phyloP scores from a whole-genome alignment of 2,797 vertebrate genomes.

The Apogon hyalosoma region DNA sequence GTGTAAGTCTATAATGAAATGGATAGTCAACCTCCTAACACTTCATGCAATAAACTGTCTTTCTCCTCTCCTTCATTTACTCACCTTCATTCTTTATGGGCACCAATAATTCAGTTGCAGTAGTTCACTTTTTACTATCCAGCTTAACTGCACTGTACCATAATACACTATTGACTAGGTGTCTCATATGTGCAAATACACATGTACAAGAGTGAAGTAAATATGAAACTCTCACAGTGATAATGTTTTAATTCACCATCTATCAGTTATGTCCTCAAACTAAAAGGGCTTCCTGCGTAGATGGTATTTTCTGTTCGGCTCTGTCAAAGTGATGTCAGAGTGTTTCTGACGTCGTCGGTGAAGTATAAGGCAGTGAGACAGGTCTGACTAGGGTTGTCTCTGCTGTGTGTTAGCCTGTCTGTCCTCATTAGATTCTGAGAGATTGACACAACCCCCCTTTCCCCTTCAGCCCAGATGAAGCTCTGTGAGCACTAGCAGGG shows the following conservation, averaged over 20 bases:
- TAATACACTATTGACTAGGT: slow-evolving; percentile 62
- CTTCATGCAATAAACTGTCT: slow-evolving; percentile 15
- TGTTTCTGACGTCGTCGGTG: slow-evolving; percentile 15
- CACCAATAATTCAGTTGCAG: slow-evolving; percentile 26
- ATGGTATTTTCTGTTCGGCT: slow-evolving; percentile 1
- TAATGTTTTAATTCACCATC: slow-evolving; percentile 19
- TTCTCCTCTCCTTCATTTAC: slow-evolving; percentile 2
- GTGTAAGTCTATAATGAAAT: slow-evolving; percentile 14
- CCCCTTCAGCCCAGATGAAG: slow-evolving; percentile 43
- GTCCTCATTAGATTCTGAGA: slow-evolving; percentile 71
- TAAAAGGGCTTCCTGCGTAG: neutral
- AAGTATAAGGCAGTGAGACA: slow-evolving; percentile 43
- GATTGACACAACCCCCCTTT: slow-evolving; percentile 59
- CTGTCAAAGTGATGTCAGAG: slow-evolving; percentile 16
- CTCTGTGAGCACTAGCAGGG: slow-evolving; percentile 46
- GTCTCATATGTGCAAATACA: slow-evolving; percentile 50
- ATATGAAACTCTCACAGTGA: slow-evolving; percentile 32
- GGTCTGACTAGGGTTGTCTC: slow-evolving; percentile 49
- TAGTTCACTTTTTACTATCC: slow-evolving; percentile 36
- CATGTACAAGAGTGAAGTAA: slow-evolving; percentile 40
- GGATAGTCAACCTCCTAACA: neutral
- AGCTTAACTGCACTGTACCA: slow-evolving; percentile 22
- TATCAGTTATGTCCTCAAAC: neutral
- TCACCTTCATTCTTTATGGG: neutral
- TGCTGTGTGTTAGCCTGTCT: slow-evolving; percentile 67